Evolutionary conservation across 1,140 invertebrate genomes (phyloP).

Genomic region (Delia radicum): DNA sequence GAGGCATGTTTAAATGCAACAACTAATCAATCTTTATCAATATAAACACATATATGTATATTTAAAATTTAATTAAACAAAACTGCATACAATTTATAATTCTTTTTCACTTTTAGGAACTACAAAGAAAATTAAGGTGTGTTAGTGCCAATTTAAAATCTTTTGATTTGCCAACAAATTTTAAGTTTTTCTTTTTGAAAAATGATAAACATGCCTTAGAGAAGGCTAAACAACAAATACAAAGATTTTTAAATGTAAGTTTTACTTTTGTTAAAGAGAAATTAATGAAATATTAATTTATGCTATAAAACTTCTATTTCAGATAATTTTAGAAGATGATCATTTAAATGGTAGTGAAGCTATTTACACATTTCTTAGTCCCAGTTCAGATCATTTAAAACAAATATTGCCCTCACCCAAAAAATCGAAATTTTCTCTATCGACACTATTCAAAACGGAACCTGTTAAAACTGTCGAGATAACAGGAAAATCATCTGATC

Average conservation of each 20-base stretch:
- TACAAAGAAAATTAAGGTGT: slow-evolving; percentile 81
- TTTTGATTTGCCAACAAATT: slow-evolving; percentile 76
- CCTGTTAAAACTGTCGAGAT: slow-evolving; percentile 43
- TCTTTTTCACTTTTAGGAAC: slow-evolving; percentile 60
- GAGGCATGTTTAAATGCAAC: slow-evolving; percentile 60
- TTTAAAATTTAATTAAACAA: neutral
- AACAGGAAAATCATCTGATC: slow-evolving; percentile 42
- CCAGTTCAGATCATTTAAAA: slow-evolving; percentile 84
- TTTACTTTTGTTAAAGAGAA: no score
- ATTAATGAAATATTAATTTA: neutral
- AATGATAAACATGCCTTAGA: slow-evolving; percentile 76
- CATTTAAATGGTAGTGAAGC: slow-evolving; percentile 84
- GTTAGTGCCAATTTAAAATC: slow-evolving; percentile 77
- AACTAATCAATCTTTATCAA: neutral
- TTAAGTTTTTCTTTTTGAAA: slow-evolving; percentile 79
- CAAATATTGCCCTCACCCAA: slow-evolving; percentile 73
- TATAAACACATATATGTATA: no score
- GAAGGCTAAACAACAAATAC: slow-evolving; percentile 78
- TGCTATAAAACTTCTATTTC: slow-evolving; percentile 25
- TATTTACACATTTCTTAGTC: slow-evolving; percentile 84
- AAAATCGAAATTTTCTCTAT: slow-evolving; percentile 81
- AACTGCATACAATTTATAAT: neutral
- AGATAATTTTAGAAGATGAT: slow-evolving; percentile 85
- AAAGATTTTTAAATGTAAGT: slow-evolving; percentile 81
- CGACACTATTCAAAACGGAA: slow-evolving; percentile 82